These are phyloP conservation scores for Falco rusticolus DNA, from an alignment of 2,797 vertebrate species.

Conservation along the genomic window DNA sequence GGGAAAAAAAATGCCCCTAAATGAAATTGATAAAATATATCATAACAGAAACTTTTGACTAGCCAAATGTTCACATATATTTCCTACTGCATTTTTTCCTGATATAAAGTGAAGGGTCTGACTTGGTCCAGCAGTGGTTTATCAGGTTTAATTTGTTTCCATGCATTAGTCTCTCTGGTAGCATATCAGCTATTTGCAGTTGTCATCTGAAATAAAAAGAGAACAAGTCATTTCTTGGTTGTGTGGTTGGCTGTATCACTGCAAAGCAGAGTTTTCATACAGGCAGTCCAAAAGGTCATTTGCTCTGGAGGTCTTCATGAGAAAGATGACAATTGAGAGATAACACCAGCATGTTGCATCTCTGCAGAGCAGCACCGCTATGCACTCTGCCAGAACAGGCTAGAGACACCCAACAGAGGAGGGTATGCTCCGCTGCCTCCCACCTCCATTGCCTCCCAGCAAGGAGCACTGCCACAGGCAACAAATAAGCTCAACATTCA, in stretches of 20 bases:
- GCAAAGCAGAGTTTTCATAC: not conserved
- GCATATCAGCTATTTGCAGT: not conserved
- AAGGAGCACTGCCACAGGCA: not conserved
- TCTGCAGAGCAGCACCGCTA: not conserved
- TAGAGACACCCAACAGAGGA: not conserved
- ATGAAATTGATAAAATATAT: not conserved
- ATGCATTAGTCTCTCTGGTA: not conserved
- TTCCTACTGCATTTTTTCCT: not conserved
- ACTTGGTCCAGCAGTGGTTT: not conserved
- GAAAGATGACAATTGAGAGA: not conserved
- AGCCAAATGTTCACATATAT: not conserved
- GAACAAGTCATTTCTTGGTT: fast-evolving
- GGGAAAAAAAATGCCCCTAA: not conserved
- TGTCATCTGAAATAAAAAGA: not conserved
- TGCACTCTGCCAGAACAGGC: not conserved
- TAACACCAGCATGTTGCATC: not conserved
- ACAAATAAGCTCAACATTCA: not conserved
- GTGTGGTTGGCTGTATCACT: too few relatives aligned
- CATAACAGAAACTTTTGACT: not conserved
- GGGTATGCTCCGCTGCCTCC: not conserved
- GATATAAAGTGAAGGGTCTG: not conserved
- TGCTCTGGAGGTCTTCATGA: not conserved
- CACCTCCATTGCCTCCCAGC: too few relatives aligned
- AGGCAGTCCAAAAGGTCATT: not conserved
- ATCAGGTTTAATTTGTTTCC: not conserved